These are phyloP conservation scores for Clarias fuscus DNA, from an alignment of 2,797 vertebrate genomes.

Conservation along the genomic window DNA sequence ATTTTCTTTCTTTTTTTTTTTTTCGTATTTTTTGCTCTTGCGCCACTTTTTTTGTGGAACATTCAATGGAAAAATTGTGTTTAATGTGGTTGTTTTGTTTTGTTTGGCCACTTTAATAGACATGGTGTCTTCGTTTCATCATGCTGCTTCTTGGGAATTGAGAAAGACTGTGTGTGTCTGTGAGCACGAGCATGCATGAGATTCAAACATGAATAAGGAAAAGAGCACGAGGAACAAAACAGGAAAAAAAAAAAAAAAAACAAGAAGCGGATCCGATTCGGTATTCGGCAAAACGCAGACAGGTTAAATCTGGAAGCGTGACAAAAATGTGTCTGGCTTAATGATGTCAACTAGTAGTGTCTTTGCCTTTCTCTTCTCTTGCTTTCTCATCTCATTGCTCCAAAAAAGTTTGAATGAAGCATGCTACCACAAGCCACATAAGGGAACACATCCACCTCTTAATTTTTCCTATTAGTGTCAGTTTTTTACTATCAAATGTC, in stretches of 20 bases:
- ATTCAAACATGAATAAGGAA: conserved; percentile 41
- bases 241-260: conserved; percentile 35
- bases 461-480: conserved; percentile 36
- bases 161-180: conserved; percentile 61
- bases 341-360: conserved; percentile 75
- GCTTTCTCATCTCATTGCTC: conserved; percentile 13
- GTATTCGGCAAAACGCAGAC: conserved; percentile 72
- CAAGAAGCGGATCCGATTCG: conserved; percentile 60
- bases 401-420: conserved; percentile 39
- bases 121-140: conserved; percentile 60
- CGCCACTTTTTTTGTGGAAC: neutral
- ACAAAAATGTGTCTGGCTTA: conserved; percentile 78
- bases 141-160: conserved; percentile 55
- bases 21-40: neutral
- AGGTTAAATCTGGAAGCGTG: conserved; percentile 74
- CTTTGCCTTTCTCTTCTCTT: conserved; percentile 32
- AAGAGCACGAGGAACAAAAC: conserved; percentile 48
- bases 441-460: conserved; percentile 24
- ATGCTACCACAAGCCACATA: conserved; percentile 21
- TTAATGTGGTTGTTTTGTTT: conserved; percentile 38
- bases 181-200: conserved; percentile 62
- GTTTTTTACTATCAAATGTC: conserved; percentile 42
- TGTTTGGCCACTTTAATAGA: conserved; percentile 42
- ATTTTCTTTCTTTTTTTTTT: neutral
- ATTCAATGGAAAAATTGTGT: neutral